These are phyloP conservation scores for Brachyrhaphis roseni DNA, from an alignment of 2,797 vertebrate species.

Conservation along the genomic window DNA sequence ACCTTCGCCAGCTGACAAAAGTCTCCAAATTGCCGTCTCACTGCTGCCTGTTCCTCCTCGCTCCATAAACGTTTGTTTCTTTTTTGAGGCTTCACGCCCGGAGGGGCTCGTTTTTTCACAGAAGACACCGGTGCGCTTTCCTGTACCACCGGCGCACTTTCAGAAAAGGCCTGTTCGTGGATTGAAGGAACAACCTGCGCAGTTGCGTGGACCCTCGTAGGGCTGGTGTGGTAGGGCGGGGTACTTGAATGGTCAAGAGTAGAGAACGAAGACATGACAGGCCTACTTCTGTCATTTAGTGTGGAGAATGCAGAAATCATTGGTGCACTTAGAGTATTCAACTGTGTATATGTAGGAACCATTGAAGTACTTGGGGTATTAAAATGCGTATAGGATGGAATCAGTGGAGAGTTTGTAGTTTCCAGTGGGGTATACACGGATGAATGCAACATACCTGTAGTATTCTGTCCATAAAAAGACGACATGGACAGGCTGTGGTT, in stretches of 20 bases:
- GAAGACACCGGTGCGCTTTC: slow-evolving; percentile 22
- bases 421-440: slow-evolving; percentile 56
- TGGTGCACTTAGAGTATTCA: slow-evolving; percentile 56
- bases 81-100: slow-evolving; percentile 64
- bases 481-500: slow-evolving; percentile 59
- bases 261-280: slow-evolving; percentile 67
- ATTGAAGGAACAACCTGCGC: slow-evolving; percentile 72
- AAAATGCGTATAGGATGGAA: slow-evolving; percentile 59
- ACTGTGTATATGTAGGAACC: slow-evolving; percentile 64
- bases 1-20: slow-evolving; percentile 71
- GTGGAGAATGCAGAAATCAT: slow-evolving; percentile 59
- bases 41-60: slow-evolving; percentile 72
- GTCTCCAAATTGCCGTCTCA: slow-evolving; percentile 74
- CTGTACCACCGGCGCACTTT: slow-evolving; percentile 20
- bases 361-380: slow-evolving; percentile 66
- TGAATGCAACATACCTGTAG: slow-evolving; percentile 41
- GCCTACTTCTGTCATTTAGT: slow-evolving; percentile 49
- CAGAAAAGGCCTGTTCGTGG: slow-evolving; percentile 43
- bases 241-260: slow-evolving; percentile 60
- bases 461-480: slow-evolving; percentile 56
- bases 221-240: slow-evolving; percentile 46
- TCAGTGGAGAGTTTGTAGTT: slow-evolving; percentile 47
- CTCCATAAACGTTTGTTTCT: slow-evolving; percentile 74
- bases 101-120: slow-evolving; percentile 12
- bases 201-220: slow-evolving; percentile 25